Percentiles rank a stretch among this genome's conserved stretches.
These are phyloP conservation scores for Onychomys leucogaster DNA, from an alignment of 2,797 vertebrate species.

Conservation along the genomic window DNA sequence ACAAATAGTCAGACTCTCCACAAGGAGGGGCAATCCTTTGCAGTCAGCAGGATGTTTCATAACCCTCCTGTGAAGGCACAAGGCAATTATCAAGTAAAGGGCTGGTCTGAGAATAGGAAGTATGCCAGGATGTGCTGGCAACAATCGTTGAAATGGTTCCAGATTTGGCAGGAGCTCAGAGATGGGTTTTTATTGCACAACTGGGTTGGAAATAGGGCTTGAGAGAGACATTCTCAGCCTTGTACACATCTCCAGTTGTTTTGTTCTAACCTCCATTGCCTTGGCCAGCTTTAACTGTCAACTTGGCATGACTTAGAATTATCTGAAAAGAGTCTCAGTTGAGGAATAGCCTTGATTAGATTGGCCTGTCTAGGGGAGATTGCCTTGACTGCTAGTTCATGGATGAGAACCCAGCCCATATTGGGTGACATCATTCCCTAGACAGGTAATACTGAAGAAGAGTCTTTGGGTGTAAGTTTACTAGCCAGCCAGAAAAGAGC, in stretches of 20 bases:
- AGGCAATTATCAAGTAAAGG: background rate
- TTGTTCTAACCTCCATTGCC: background rate
- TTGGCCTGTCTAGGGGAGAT: background rate
- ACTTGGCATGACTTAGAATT: background rate
- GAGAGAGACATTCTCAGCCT: background rate
- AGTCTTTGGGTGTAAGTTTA: background rate
- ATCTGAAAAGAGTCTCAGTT: background rate
- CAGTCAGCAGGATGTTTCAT: background rate
- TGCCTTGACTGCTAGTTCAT: background rate
- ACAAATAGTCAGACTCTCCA: background rate
- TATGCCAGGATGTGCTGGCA: background rate
- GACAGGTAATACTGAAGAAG: background rate
- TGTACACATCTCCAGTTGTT: background rate
- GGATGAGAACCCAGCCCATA: background rate
- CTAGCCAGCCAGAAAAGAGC: background rate
- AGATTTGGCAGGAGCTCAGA: background rate
- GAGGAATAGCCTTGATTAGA: background rate
- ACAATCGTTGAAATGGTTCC: background rate
- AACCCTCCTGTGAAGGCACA: background rate
- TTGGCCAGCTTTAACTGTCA: background rate
- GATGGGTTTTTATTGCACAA: background rate
- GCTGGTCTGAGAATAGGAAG: background rate
- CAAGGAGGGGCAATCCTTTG: background rate
- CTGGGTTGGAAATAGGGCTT: rapidly evolving
- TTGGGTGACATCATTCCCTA: too few species aligned